These are phyloP conservation scores for Chaetorhynchus papuensis DNA, from an alignment of 2,113 vertebrate species.

Conservation along the genomic window DNA sequence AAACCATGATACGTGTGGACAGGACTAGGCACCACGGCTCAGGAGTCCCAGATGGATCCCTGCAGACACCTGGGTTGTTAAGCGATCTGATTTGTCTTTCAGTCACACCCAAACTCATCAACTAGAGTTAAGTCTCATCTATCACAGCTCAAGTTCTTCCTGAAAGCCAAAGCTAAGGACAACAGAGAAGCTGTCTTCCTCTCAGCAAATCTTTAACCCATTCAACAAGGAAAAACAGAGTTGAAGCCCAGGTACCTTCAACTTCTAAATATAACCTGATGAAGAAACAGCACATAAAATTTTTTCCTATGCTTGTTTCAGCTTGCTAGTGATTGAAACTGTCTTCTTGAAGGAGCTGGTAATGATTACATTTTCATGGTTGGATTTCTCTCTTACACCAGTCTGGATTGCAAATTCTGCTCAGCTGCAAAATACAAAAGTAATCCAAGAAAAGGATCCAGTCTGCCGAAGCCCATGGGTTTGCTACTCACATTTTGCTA, in stretches of 20 bases:
- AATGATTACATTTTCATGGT: not conserved
- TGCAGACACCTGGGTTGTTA: not conserved
- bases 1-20: not conserved
- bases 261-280: not conserved
- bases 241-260: not conserved
- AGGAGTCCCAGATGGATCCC: not conserved
- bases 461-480: not conserved
- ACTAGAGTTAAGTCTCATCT: not conserved
- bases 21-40: not conserved
- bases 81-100: not conserved
- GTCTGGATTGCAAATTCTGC: not conserved
- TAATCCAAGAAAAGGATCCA: not conserved
- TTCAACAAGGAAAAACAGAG: not conserved
- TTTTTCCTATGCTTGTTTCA: not conserved
- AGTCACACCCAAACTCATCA: not conserved
- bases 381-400: not conserved
- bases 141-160: not conserved
- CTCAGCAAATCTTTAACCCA: not conserved
- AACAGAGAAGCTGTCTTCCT: not conserved
- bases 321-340: not conserved
- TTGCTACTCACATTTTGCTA: not conserved
- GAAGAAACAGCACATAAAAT: not conserved
- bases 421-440: not conserved
- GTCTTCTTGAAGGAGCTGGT: not conserved
- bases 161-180: not conserved